phyloP scores from a whole-genome alignment of 2,797 vertebrate species.

The Gymnoscopelus braueri region DNA sequence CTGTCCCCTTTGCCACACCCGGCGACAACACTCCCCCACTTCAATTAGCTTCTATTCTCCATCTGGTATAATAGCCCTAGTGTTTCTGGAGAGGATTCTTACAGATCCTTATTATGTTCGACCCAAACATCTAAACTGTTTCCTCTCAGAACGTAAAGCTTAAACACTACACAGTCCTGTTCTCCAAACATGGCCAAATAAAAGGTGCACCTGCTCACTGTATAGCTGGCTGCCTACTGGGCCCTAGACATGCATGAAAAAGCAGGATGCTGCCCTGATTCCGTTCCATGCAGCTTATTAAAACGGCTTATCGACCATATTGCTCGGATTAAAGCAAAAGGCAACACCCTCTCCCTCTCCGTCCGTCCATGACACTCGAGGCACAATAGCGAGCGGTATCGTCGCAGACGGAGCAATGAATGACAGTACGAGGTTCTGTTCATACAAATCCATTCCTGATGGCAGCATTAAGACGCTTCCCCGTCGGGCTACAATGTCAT shows the following conservation, averaged over 20 bases:
- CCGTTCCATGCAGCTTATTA: constrained; percentile 38
- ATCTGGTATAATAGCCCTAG: constrained; percentile 46
- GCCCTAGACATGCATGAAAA: constrained; percentile 42
- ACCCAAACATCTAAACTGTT: background rate
- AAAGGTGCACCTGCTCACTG: constrained; percentile 60
- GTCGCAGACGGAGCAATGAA: constrained; percentile 17
- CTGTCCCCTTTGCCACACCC: constrained; percentile 81
- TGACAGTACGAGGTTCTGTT: too few species aligned
- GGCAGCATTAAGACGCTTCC: too few species aligned
- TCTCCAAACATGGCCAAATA: background rate
- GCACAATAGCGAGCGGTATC: constrained; percentile 53
- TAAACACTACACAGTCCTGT: constrained; percentile 15
- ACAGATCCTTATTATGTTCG: constrained; percentile 6
- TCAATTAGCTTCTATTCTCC: constrained; percentile 67
- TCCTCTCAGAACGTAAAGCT: background rate
- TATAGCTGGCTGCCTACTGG: constrained; percentile 11
- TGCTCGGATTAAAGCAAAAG: constrained; percentile 52
- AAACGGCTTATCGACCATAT: constrained; percentile 55
- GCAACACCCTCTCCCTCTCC: constrained; percentile 66
- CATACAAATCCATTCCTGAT: too few species aligned
- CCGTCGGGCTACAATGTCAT: too few species aligned
- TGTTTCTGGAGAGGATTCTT: background rate
- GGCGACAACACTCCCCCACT: constrained; percentile 66
- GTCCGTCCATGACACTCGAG: constrained; percentile 55
- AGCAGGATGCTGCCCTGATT: constrained; percentile 45